Evolutionary conservation across 2,113 vertebrate species (phyloP).

Genomic region (Alouatta palliata): DNA sequence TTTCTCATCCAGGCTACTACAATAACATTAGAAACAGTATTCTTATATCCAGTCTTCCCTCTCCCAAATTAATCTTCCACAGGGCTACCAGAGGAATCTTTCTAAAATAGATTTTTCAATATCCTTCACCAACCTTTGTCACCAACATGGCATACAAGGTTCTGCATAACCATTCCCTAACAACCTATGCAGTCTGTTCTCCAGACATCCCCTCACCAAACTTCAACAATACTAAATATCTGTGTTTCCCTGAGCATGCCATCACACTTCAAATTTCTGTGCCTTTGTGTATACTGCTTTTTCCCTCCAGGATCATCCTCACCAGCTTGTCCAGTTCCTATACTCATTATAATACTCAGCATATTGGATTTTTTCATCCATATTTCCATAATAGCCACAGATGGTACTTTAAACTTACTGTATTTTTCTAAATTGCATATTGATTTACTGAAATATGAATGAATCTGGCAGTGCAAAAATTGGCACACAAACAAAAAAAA

Average conservation of each 20-base stretch:
- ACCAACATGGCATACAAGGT: neutral
- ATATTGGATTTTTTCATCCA: neutral
- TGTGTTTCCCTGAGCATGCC: neutral
- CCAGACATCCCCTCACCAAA: neutral
- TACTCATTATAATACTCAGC: neutral
- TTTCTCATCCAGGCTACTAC: neutral
- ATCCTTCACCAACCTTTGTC: neutral
- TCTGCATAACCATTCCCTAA: neutral
- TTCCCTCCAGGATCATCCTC: neutral
- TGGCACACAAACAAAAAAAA: neutral
- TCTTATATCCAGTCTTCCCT: neutral
- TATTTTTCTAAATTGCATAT: neutral
- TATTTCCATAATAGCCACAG: neutral
- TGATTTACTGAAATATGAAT: constrained; percentile 39
- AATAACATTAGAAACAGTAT: neutral
- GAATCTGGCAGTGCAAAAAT: neutral
- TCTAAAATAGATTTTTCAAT: neutral
- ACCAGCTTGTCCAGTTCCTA: neutral
- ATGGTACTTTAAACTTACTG: neutral
- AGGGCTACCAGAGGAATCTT: neutral
- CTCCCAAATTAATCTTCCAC: neutral
- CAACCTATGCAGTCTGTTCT: neutral
- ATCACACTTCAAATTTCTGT: neutral
- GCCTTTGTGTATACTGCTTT: neutral
- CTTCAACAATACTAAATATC: neutral